These are phyloP conservation scores for Heliconius charithonia DNA, from an alignment of 2,888 invertebrate genomes.

Conservation along the genomic window DNA sequence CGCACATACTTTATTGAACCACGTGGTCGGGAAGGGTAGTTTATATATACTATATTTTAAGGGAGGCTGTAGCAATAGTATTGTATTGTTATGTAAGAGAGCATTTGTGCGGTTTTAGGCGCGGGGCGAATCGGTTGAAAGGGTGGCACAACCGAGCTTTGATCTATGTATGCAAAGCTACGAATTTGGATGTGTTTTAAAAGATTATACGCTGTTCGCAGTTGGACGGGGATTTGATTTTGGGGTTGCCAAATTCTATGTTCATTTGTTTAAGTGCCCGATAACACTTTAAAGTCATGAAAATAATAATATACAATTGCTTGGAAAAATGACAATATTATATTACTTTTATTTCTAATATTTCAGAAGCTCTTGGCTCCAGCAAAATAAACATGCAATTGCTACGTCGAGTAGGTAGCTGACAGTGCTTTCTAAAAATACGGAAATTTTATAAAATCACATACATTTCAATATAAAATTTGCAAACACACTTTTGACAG, in stretches of 20 bases:
- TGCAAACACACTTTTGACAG: constrained; percentile 27
- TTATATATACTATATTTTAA: constrained; percentile 59
- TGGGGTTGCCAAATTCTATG: background rate
- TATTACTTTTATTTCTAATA: background rate
- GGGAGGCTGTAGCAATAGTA: constrained; percentile 71
- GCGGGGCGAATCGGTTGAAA: constrained; percentile 69
- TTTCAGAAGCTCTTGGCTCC: background rate
- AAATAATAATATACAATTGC: background rate
- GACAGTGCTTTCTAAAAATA: constrained; percentile 20
- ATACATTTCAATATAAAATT: constrained; percentile 18
- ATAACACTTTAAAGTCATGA: background rate
- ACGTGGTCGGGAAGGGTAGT: constrained; percentile 63
- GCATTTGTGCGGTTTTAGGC: constrained; percentile 77
- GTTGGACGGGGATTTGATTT: constrained; percentile 21
- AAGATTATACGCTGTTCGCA: constrained; percentile 31
- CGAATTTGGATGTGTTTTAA: constrained; percentile 68
- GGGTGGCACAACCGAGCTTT: constrained; percentile 75
- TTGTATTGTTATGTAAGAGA: constrained; percentile 80
- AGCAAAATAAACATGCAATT: constrained; percentile 11
- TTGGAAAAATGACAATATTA: background rate
- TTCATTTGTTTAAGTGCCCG: background rate
- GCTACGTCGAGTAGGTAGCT: background rate
- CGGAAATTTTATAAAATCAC: constrained; percentile 9
- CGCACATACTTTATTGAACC: constrained; percentile 74
- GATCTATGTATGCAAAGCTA: constrained; percentile 70